A percentile compares a stretch with the other conserved stretches of the same genome.
phyloP scores from a whole-genome alignment of 2,888 invertebrate genomes.

The Nomada goodeniana region DNA sequence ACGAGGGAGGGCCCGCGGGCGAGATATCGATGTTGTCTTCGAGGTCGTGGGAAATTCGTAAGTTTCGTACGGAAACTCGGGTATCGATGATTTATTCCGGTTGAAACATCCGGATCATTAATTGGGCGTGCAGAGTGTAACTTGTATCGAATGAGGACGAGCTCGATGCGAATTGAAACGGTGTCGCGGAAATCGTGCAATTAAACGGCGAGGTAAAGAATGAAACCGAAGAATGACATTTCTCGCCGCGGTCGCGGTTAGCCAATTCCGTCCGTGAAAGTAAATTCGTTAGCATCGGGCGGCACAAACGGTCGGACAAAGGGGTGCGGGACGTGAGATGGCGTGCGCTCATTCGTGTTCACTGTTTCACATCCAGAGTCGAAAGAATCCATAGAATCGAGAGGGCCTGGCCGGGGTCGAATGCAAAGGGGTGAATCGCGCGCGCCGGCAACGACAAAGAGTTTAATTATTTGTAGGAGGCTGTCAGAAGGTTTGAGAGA shows the following conservation, averaged over 20 bases:
- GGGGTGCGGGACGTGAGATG: slow-evolving; percentile 5
- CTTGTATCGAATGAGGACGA: no score
- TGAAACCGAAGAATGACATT: neutral
- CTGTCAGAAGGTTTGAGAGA: slow-evolving; percentile 65
- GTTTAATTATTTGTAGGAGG: slow-evolving; percentile 65
- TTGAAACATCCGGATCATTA: no score
- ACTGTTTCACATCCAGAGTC: slow-evolving; percentile 51
- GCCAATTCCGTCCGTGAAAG: neutral
- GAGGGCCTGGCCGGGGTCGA: slow-evolving; percentile 34
- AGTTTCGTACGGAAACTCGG: no score
- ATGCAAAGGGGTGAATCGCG: slow-evolving; percentile 54
- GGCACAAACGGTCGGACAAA: neutral
- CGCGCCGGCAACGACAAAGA: slow-evolving; percentile 59
- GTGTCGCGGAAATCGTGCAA: no score
- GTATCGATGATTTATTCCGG: no score
- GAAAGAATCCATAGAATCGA: slow-evolving; percentile 59
- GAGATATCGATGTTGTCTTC: no score
- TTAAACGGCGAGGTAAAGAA: no score
- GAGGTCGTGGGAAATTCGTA: no score
- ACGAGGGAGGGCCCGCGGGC: neutral
- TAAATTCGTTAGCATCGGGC: neutral
- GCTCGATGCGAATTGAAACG: no score
- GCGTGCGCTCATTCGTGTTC: slow-evolving; percentile 22
- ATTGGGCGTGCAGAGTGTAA: no score
- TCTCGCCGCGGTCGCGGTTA: no score